Conservation (phyloP, 2,797 vertebrate genomes). For the Lepus oiostolus region DNA sequence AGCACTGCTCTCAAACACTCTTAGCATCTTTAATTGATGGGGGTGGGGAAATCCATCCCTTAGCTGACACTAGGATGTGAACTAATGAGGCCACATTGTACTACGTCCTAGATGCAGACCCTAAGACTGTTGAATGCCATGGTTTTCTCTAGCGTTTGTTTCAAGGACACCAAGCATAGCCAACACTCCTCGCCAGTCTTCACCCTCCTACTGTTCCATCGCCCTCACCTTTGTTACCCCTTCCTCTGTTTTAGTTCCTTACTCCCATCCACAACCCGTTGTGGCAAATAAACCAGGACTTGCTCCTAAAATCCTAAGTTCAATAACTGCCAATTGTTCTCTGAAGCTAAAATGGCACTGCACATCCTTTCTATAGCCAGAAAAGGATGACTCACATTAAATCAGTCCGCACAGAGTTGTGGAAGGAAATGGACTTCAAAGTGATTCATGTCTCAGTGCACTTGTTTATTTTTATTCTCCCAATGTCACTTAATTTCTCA, state of each 20-base stretch:
- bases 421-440: not conserved
- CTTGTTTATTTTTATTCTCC: not conserved
- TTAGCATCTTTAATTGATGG: not conserved
- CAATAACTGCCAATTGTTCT: not conserved
- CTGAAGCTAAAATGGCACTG: not conserved
- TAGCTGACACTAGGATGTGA: not conserved
- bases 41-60: not conserved
- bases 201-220: not conserved
- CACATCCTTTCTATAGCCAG: not conserved
- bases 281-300: not conserved
- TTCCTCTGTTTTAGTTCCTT: conserved; percentile 3
- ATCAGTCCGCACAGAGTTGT: not conserved
- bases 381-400: not conserved
- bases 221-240: not conserved
- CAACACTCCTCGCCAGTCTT: not conserved
- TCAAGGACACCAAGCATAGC: not conserved
- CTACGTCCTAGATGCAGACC: not conserved
- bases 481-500: not conserved
- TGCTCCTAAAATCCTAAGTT: not conserved
- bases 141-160: not conserved
- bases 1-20: not conserved
- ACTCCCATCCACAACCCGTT: not conserved
- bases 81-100: not conserved
- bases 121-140: not conserved
- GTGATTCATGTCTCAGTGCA: not conserved